Conservation (phyloP, 2,797 vertebrate genomes). For the Sebastes minor region DNA sequence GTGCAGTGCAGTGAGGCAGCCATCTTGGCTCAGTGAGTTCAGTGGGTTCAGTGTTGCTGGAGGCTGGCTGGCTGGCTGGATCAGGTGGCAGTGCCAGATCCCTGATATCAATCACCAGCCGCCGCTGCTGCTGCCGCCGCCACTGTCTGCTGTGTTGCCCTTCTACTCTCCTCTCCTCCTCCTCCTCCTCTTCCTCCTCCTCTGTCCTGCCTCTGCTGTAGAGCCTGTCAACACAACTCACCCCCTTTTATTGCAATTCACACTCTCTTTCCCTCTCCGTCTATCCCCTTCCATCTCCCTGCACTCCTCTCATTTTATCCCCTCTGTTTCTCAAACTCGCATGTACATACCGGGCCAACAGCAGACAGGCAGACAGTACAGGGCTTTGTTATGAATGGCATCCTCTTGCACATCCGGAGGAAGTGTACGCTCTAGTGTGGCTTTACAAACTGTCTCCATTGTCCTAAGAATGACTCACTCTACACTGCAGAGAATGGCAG, state of each 20-base stretch:
- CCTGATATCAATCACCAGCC: constrained; percentile 85
- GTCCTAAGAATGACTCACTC: constrained; percentile 81
- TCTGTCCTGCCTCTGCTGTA: constrained; percentile 39
- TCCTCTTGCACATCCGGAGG: constrained; percentile 84
- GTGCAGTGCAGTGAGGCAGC: constrained; percentile 78
- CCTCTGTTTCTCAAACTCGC: constrained; percentile 39
- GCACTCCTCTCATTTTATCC: constrained; percentile 18
- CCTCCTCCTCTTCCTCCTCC: constrained; percentile 30
- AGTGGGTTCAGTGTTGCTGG: constrained; percentile 82
- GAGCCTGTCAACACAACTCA: constrained; percentile 50
- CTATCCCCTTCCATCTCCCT: constrained; percentile 35
- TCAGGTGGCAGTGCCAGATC: constrained; percentile 84
- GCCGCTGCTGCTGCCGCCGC: constrained; percentile 45
- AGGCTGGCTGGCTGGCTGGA: constrained; percentile 78
- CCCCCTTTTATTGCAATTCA: constrained; percentile 24
- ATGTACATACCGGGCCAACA: constrained; percentile 57
- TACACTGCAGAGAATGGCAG: constrained; percentile 76
- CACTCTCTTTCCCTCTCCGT: constrained; percentile 10
- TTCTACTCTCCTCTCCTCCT: constrained; percentile 52
- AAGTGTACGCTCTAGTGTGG: constrained; percentile 81
- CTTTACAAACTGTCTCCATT: constrained; percentile 84
- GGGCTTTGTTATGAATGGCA: constrained; percentile 83
- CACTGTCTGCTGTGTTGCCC: constrained; percentile 71
- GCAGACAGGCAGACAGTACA: constrained; percentile 75
- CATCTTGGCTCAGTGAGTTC: constrained; percentile 81